A percentile compares a stretch with the other conserved stretches of the same genome.
These are phyloP conservation scores for Epinotia demarniana DNA, from an alignment of 2,888 invertebrate genomes.

Conservation along the genomic window DNA sequence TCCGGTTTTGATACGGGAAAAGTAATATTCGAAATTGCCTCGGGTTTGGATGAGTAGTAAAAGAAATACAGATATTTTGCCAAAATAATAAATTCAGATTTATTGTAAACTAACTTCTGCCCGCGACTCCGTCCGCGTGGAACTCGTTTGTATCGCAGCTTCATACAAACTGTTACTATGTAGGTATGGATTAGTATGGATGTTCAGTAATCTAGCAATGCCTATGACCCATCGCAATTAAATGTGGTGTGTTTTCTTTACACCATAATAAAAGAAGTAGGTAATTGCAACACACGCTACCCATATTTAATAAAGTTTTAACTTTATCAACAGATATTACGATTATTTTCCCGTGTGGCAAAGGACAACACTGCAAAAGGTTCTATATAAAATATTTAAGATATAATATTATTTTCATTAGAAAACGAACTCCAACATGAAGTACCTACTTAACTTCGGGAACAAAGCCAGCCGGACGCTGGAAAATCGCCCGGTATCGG, in stretches of 20 bases:
- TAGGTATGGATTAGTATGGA: too few species aligned
- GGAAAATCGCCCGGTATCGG: conserved; percentile 44
- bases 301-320: too few species aligned
- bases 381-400: background rate
- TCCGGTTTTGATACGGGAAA: conserved; percentile 18
- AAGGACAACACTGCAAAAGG: background rate
- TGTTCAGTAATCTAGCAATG: background rate
- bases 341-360: background rate
- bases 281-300: too few species aligned
- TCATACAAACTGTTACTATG: too few species aligned
- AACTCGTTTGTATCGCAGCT: too few species aligned
- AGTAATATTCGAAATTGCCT: conserved; percentile 20
- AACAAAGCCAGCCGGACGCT: conserved; percentile 36
- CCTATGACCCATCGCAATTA: too few species aligned
- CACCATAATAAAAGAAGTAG: too few species aligned
- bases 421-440: conserved; percentile 7
- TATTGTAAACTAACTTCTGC: too few species aligned
- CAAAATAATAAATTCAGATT: too few species aligned
- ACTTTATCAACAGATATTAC: too few species aligned
- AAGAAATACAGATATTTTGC: background rate
- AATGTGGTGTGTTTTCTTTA: too few species aligned
- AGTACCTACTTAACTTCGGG: conserved; percentile 31
- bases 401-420: conserved; percentile 2
- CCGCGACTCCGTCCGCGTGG: too few species aligned
- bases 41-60: background rate